Conservation (phyloP, 2,888 invertebrate species). For the Agonum fuliginosum region DNA sequence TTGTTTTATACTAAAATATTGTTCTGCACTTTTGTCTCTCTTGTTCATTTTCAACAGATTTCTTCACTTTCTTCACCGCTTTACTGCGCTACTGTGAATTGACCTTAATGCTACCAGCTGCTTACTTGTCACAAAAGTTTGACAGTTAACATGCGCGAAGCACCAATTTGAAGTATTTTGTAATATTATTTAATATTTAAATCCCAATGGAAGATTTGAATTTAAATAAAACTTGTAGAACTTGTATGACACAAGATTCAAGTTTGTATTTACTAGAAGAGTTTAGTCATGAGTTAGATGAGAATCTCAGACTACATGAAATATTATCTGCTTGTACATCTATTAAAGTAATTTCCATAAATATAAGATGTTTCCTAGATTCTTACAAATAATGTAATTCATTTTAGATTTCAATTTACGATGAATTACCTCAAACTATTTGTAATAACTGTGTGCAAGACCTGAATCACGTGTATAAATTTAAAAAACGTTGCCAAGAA, state of each 20-base stretch:
- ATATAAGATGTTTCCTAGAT: too few relatives aligned
- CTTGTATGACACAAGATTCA: constrained; percentile 28
- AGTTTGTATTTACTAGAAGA: constrained; percentile 21
- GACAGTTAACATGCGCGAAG: neutral
- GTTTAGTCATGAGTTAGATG: neutral
- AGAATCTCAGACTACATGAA: neutral
- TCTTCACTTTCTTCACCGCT: too few relatives aligned
- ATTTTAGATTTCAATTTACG: constrained; percentile 72
- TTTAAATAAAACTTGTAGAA: constrained; percentile 38
- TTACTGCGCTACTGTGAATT: too few relatives aligned
- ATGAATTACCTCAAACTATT: constrained; percentile 72
- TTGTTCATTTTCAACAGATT: too few relatives aligned
- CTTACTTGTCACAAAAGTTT: neutral
- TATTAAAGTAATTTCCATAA: constrained; percentile 25
- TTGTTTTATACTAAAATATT: too few relatives aligned
- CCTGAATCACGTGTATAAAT: constrained; percentile 73
- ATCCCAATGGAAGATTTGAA: constrained; percentile 35
- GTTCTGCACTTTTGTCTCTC: too few relatives aligned
- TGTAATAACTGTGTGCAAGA: constrained; percentile 72
- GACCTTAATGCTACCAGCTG: too few relatives aligned
- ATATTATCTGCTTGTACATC: neutral
- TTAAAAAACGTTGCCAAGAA: constrained; percentile 73
- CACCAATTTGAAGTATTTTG: neutral
- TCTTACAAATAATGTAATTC: neutral
- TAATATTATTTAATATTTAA: too few relatives aligned